Base-by-base conservation (phyloP, 2,113 vertebrate species). In the Phrynosoma blainvillii region DNA sequence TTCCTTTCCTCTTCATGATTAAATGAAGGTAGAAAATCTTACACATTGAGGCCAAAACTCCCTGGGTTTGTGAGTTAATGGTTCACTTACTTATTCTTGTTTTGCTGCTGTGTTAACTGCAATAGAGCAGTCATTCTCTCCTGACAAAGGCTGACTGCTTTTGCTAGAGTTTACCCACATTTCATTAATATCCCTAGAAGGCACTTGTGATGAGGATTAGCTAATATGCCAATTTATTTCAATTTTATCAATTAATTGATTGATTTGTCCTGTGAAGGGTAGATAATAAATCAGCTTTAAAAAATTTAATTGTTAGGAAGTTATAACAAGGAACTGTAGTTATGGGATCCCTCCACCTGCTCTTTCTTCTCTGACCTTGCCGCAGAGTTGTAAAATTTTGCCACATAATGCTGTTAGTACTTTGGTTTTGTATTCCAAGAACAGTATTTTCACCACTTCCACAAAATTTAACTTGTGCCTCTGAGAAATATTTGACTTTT, bases 401-500 rank as follows among this genome's bases (percentile, higher is more conserved):
- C 68, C 1, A 0, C 79, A 9, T 23, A 94, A 90, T 80, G 86
- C 94, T 93, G 88, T 2, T 84, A 86, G 87, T 89, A 95, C 89
- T 54, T 91, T 90, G 54, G 74, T 52, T 92, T 95, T 90, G 92
- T 79, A 92, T 94, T 93, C 91, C 88, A 84, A 88, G 79, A 0
- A 1, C 71, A 87, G 86, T 5, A 0, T 88, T 95, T 92, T 40
- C 85, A 93, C 79, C 90, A 47, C 90, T 85, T 82, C 86, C 65
- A 92, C 80, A 94, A 95, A 95, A 93, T 1, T 92, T 93, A 94
- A 93, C 92, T 95, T 66, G 87, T 92, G 89, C 88, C 94, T 96
- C 93, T 95, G 95, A 96, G 92, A 95, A 96, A 95, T 94, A 96
- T 95, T 96, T 96, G 77, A 93, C 92, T 30, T 21, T 20, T 62